Base-by-base conservation (phyloP, 2,797 vertebrate genomes). In the Alcedo quadribrachys region DNA sequence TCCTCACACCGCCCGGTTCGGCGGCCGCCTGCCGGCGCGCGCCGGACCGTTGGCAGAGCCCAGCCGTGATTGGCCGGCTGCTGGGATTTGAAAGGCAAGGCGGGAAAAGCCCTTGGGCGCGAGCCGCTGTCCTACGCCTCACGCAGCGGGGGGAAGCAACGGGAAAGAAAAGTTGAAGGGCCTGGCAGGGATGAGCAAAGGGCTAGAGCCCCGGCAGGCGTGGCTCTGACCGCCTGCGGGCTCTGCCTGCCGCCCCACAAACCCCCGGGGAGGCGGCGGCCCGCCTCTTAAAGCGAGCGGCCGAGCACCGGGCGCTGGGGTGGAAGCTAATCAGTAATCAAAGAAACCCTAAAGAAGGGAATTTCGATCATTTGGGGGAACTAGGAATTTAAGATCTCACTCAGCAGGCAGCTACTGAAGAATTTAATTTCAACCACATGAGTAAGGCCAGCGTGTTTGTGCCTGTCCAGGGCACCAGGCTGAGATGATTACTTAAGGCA, bases 381-480 rank as follows among this genome's bases (percentile, higher is more conserved):
- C 18, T 45, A 4, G 65, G 37, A 82, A 58, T 57, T 87, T 19
- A 28, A 69, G 50, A 32, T 68, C 51, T 66, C 16, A 2, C 68
- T 63, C 57, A 12, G 42, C 73, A 71, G 43, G 45, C 77, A 78
- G 70, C 62, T 77, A 12, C 45, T 62, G 78, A 69, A 40, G 62
- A 62, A n/a, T 54, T 95, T 65, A 4, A 71, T 58, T 87, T 83
- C 73, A 42, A 18, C 40, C 27, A 35, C 66, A 25, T 89, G 87
- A 90, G 62, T 37, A 65, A 50, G 30, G 46, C 5, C 62, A 55
- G 81, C 95, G 0, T 87, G 87, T 78, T 87, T 1, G 12, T 78
- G 69, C 93, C 58, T 77, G 92, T 85, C 76, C 61, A 57, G 85
- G 42, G 68, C 71, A 84, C 15, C 20, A 17, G 78, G 57, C 16